Evolutionary conservation across 2,113 vertebrate genomes (phyloP), one percentile per base, ranked within the genome.

Genomic region (Grammomys dolichurus): DNA sequence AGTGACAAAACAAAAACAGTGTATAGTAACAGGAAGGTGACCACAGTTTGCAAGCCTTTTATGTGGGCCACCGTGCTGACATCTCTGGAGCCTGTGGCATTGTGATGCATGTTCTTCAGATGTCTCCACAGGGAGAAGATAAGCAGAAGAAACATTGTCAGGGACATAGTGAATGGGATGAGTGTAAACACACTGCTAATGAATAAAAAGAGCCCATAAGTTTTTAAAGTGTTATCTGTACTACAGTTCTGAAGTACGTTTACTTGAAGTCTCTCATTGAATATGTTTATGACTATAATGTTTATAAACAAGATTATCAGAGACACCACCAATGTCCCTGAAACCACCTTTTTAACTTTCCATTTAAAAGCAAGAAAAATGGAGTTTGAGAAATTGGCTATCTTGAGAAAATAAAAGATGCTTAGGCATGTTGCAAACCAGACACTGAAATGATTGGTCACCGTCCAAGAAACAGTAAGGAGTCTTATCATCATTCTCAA

Each of bases 321-420:
- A 43, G 31, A 70, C 1, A n/a, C 58, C 13, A 92, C 7, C 36
- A 92, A 12, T 10, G 77, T 43, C 16, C 7, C 1, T 4, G 10
- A 77, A 75, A 97, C 33, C 9, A 95, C 75, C 16, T 14, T 96
- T 72, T 90, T 56, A 46, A 86, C 36, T 81, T 43, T 93, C 77
- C 46, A 65, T 40, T 95, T 97, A 6, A 97, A 65, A 17, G 82
- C 75, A 82, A 95, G 75, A 87, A 97, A 97, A 51, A 73, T 3
- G 26, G 43, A 60, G 7, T 81, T 87, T 16, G 96, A 92, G 48
- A 96, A 96, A 51, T n/a, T 95, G 58, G 58, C n/a, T 86, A 86
- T 48, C 40, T 86, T 86, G 16, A 86, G 63, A 67, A 86, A 86
- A 67, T 86, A 86, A 48, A 86, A 86, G 17, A 67, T 48, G 28